These are phyloP conservation scores for Ochlodes sylvanus DNA, from an alignment of 2,888 invertebrate species.

Conservation along the genomic window DNA sequence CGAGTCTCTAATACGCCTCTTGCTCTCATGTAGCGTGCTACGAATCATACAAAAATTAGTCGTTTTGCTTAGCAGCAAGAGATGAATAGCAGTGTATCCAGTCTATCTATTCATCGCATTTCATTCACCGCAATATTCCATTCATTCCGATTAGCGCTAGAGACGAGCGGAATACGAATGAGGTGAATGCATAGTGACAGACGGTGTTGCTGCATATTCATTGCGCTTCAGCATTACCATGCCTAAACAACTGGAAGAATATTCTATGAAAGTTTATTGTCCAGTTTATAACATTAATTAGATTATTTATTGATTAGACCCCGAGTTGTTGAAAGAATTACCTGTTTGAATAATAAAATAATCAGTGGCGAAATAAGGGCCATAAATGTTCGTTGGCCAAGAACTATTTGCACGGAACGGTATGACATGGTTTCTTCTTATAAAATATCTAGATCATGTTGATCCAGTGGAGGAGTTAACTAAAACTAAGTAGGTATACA, in stretches of 20 bases:
- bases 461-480: too few relatives aligned
- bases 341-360: too few relatives aligned
- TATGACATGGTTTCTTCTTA: too few relatives aligned
- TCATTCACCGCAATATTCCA: conserved; percentile 26
- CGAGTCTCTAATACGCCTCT: background rate
- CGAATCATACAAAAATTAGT: background rate
- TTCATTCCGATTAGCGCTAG: conserved; percentile 31
- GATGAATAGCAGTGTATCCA: conserved; percentile 3
- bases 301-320: too few relatives aligned
- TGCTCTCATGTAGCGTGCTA: background rate
- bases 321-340: too few relatives aligned
- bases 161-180: conserved; percentile 30
- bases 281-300: too few relatives aligned
- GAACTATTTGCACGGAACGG: too few relatives aligned
- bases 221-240: conserved; percentile 11
- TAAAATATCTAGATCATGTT: too few relatives aligned
- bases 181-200: conserved; percentile 26
- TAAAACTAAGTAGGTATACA: too few relatives aligned
- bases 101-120: conserved; percentile 8
- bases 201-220: conserved; percentile 28
- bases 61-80: background rate
- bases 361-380: too few relatives aligned
- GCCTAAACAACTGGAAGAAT: background rate
- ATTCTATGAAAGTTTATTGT: background rate
- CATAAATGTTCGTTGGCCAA: too few relatives aligned